These are phyloP conservation scores for Poicephalus meyeri DNA, from an alignment of 2,113 vertebrate genomes.

Conservation along the genomic window DNA sequence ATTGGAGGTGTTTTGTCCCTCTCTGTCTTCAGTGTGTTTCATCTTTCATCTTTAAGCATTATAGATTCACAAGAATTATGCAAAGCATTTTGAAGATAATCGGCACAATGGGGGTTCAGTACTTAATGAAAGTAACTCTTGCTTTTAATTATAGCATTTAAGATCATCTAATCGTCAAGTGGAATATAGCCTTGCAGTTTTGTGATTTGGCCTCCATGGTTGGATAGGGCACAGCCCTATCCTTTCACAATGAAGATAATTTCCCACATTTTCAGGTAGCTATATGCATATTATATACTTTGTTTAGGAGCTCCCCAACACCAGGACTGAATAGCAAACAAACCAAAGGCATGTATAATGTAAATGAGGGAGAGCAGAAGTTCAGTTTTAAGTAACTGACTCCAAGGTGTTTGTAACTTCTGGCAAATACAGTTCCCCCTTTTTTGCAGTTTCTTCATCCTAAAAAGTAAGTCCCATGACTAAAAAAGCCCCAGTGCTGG, in stretches of 20 bases:
- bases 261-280: background rate
- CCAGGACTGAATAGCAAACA: background rate
- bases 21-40: background rate
- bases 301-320: background rate
- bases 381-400: background rate
- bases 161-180: constrained; percentile 71
- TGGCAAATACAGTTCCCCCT: background rate
- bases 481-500: constrained; percentile 15
- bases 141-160: constrained; percentile 79
- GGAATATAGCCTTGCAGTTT: constrained; percentile 21
- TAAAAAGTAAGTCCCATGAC: background rate
- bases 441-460: background rate
- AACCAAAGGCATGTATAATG: background rate
- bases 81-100: constrained; percentile 64
- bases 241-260: background rate
- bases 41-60: constrained; percentile 64
- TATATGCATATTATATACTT: background rate
- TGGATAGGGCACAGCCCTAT: background rate
- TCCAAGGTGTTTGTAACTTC: constrained; percentile 32
- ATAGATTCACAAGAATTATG: constrained; percentile 70
- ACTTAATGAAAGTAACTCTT: constrained; percentile 77
- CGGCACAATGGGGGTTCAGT: constrained; percentile 67
- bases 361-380: background rate
- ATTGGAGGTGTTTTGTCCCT: background rate
- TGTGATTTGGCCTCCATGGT: background rate